phyloP scores from a whole-genome alignment of 2,113 vertebrate species.

The Ceratotherium simum region DNA sequence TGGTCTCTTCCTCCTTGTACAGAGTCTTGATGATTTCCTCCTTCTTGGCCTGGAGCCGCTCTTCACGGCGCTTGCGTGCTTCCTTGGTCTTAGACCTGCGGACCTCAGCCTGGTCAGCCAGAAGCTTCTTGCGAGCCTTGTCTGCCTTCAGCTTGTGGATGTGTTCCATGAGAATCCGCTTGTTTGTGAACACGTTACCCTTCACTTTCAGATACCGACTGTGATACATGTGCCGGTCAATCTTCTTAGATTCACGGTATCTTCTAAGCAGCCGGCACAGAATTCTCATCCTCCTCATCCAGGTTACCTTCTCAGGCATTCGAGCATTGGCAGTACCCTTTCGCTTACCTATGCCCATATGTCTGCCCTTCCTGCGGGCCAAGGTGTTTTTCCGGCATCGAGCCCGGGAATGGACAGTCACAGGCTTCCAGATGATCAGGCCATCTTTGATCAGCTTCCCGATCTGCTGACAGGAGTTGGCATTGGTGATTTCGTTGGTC shows the following conservation, averaged over 20 bases:
- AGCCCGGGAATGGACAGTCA: conserved; percentile 97
- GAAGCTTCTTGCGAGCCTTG: conserved; percentile 99
- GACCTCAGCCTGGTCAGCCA: conserved; percentile 97
- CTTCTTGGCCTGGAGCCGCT: conserved; percentile 97
- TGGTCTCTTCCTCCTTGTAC: conserved; percentile 97
- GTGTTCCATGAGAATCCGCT: conserved; percentile 99
- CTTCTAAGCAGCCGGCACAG: conserved; percentile 96
- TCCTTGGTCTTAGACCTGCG: conserved; percentile 98
- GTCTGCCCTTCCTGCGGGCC: conserved; percentile 97
- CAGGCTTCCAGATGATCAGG: conserved; percentile 97
- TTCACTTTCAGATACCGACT: conserved; percentile 98
- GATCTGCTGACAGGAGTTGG: conserved; percentile 99
- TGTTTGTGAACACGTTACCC: conserved; percentile 99
- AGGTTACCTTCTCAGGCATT: conserved; percentile 97
- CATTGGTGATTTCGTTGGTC: conserved; percentile 98
- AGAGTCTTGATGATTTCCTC: conserved; percentile 98
- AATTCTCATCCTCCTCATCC: conserved; percentile 99
- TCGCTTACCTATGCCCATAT: conserved; percentile 98
- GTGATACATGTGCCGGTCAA: conserved; percentile 99
- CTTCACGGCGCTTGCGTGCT: conserved; percentile 96
- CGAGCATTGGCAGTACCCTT: conserved; percentile 99
- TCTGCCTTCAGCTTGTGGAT: conserved; percentile 99
- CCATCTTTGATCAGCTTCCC: conserved; percentile 98
- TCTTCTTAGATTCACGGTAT: conserved; percentile 99
- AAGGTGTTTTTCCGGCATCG: conserved; percentile 98